Base-by-base conservation (phyloP, 2,113 vertebrate genomes). In the Athene cunicularia region DNA sequence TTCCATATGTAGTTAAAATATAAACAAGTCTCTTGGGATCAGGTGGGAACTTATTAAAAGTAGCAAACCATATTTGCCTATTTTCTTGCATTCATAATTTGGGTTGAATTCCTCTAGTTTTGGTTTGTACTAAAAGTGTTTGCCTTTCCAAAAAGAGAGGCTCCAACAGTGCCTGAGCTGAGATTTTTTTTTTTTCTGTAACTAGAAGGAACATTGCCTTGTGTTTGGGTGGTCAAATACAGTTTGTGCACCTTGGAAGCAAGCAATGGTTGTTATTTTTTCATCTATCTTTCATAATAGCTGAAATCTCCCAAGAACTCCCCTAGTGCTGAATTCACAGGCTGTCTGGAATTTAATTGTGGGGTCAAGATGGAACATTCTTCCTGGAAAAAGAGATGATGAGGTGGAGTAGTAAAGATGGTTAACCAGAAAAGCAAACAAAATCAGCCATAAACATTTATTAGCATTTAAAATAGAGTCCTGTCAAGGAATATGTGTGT, bases 271-370 rank as follows among this genome's bases (percentile, higher is more conserved):
- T 85, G 89, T 80, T 91, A 63, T 91, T 88, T 90, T 92, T 70
- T 39, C 14, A 2, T 41, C 52, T 63, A 47, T 88, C 47, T 95
- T 80, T 86, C 73, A 18, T 58, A 93, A 95, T 79, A 88, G 52
- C 75, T 79, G 86, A 50, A 81, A 93, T 82, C 41, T 88, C 74
- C 43, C 58, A 72, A 77, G 70, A 79, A 50, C 33, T 83, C 63
- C 85, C 55, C 43, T 33, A 14, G 53, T 19, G 64, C 77, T 79
- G 80, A 94, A 55, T 91, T 73, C 82, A 41, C 8, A 4, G 90
- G 43, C 79, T 80, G 97, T 95, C 95, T 95, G 90, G 88, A 80
- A 95, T 95, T 92, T 97, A 96, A 96, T 96, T 97, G 92, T 93
- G 90, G 93, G 97, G 76, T 96, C 52, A 67, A 15, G 33, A 35